These are phyloP conservation scores for Dryobotodes eremita DNA, from an alignment of 2,888 invertebrate genomes.

Conservation along the genomic window DNA sequence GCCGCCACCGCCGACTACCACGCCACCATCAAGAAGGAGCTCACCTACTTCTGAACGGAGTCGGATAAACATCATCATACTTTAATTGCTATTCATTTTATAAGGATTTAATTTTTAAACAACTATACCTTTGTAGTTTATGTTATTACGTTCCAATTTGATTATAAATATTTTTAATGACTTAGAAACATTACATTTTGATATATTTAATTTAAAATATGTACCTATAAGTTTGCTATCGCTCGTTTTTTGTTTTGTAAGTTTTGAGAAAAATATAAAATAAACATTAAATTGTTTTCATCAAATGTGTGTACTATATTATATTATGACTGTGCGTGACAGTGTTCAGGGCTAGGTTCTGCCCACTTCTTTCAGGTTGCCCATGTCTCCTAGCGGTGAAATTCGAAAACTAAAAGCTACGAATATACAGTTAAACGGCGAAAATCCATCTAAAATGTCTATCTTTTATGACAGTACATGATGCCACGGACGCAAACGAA, in stretches of 20 bases:
- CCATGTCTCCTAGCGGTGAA: too few species aligned
- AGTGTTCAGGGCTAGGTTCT: too few species aligned
- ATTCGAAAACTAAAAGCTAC: too few species aligned
- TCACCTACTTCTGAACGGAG: not conserved
- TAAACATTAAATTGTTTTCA: not conserved
- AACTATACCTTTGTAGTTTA: slow-evolving; percentile 3
- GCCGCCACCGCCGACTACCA: not conserved
- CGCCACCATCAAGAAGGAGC: slow-evolving; percentile 12
- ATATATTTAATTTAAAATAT: not conserved
- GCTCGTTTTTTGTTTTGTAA: not conserved
- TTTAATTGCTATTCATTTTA: not conserved
- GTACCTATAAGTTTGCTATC: not conserved
- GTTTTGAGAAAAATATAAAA: not conserved
- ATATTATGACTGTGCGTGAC: too few species aligned
- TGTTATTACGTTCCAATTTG: not conserved
- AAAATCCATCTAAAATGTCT: too few species aligned
- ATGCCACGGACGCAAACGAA: too few species aligned
- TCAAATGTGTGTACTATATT: not conserved
- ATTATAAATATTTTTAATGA: not conserved
- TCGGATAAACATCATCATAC: not conserved
- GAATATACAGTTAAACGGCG: too few species aligned
- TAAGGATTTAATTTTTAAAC: slow-evolving; percentile 2
- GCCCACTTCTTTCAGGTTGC: too few species aligned
- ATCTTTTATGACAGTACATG: too few species aligned
- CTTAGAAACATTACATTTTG: not conserved